phyloP scores from a whole-genome alignment of 2,888 invertebrate genomes.

The Alsophila aescularia region DNA sequence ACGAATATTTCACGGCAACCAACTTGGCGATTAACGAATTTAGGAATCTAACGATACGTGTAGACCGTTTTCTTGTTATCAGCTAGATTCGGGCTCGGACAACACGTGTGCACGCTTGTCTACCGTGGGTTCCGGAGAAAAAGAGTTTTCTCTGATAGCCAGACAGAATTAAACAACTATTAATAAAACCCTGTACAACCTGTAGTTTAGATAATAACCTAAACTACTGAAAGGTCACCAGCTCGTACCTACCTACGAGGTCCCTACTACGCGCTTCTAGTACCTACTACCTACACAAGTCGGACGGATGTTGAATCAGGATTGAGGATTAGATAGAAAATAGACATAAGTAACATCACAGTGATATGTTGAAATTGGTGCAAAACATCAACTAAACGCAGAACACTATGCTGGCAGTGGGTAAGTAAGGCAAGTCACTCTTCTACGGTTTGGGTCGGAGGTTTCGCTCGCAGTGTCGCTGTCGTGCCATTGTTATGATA shows the following conservation, averaged over 20 bases:
- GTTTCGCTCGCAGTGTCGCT: neutral
- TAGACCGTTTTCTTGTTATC: conserved; percentile 25
- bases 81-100: conserved; percentile 22
- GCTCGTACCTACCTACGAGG: neutral
- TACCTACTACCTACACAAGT: neutral
- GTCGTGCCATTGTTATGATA: conserved; percentile 10
- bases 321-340: too few species aligned
- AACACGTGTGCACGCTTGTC: conserved; percentile 12
- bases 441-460: too few species aligned
- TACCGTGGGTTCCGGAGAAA: too few species aligned
- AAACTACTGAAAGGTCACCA: too few species aligned
- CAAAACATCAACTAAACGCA: too few species aligned
- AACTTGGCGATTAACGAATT: conserved; percentile 49
- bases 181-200: too few species aligned
- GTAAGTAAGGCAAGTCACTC: neutral
- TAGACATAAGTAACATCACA: too few species aligned
- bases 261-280: neutral
- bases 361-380: too few species aligned
- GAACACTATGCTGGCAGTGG: neutral
- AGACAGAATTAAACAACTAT: too few species aligned
- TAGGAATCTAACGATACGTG: conserved; percentile 22
- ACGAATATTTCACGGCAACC: conserved; percentile 59
- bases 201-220: too few species aligned
- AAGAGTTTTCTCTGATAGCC: too few species aligned
- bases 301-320: too few species aligned